Conservation (phyloP, 1,140 invertebrate genomes). For the Eubasilissa regina region DNA sequence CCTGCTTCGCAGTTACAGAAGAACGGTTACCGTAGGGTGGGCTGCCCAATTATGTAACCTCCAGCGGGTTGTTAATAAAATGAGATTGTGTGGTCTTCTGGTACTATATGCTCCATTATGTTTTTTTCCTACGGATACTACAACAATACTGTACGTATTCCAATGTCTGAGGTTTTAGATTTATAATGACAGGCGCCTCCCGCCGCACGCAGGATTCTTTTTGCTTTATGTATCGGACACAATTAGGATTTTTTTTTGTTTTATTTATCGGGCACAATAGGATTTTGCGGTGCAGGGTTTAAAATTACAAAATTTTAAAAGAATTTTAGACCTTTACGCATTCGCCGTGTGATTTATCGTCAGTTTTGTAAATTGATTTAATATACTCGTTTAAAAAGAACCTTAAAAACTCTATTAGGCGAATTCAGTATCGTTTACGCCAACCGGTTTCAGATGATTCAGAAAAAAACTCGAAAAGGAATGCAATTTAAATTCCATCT, state of each 20-base stretch:
- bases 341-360: conserved; percentile 42
- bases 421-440: neutral
- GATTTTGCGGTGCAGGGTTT: conserved; percentile 36
- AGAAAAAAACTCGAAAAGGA: neutral
- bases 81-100: conserved; percentile 43
- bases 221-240: conserved; percentile 45
- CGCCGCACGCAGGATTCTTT: conserved; percentile 41
- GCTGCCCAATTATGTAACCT: conserved; percentile 32
- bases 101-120: conserved; percentile 39
- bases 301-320: neutral
- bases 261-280: conserved; percentile 49
- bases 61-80: conserved; percentile 32
- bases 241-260: conserved; percentile 45
- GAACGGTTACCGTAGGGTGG: conserved; percentile 12
- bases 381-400: conserved; percentile 29
- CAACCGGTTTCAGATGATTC: neutral
- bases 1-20: too few species aligned
- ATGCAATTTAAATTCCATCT: too few species aligned
- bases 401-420: conserved; percentile 44
- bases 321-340: conserved; percentile 1
- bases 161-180: conserved; percentile 21
- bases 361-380: conserved; percentile 45
- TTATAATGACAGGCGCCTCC: conserved; percentile 45
- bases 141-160: conserved; percentile 23
- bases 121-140: conserved; percentile 21